Conservation (phyloP, 2,888 invertebrate species). For the Orchestes rusci region DNA sequence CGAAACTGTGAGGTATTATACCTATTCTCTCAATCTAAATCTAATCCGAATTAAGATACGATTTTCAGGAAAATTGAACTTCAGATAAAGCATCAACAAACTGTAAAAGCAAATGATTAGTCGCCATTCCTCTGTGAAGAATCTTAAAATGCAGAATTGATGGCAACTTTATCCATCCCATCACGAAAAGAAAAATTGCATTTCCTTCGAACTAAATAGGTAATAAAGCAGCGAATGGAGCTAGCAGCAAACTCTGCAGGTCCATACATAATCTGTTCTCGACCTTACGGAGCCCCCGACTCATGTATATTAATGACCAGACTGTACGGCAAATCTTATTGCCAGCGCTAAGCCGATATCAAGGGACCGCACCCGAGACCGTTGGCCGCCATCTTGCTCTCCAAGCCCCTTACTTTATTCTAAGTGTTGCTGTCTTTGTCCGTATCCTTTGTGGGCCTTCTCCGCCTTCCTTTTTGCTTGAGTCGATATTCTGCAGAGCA, state of each 20-base stretch:
- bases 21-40: too few relatives aligned
- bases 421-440: constrained; percentile 33
- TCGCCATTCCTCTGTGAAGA: too few relatives aligned
- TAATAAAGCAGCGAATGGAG: constrained; percentile 10
- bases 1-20: too few relatives aligned
- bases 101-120: too few relatives aligned
- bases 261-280: constrained; percentile 19
- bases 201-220: neutral
- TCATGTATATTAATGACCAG: constrained; percentile 45
- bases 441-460: constrained; percentile 28
- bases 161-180: too few relatives aligned
- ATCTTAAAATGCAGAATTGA: too few relatives aligned
- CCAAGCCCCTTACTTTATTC: constrained; percentile 35
- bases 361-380: constrained; percentile 29
- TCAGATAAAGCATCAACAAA: too few relatives aligned
- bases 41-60: too few relatives aligned
- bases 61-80: too few relatives aligned
- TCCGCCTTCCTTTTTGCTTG: constrained; percentile 24
- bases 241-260: constrained; percentile 16
- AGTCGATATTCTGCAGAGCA: constrained; percentile 25
- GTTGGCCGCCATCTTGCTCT: constrained; percentile 35
- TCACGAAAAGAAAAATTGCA: neutral
- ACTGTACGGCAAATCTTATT: constrained; percentile 45
- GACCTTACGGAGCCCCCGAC: constrained; percentile 27
- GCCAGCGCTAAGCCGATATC: constrained; percentile 44